Evolutionary conservation across 92 coral and sea anemone genomes (phyloP), one percentile per base, ranked within the genome.

Genomic region (Ricordea florida): DNA sequence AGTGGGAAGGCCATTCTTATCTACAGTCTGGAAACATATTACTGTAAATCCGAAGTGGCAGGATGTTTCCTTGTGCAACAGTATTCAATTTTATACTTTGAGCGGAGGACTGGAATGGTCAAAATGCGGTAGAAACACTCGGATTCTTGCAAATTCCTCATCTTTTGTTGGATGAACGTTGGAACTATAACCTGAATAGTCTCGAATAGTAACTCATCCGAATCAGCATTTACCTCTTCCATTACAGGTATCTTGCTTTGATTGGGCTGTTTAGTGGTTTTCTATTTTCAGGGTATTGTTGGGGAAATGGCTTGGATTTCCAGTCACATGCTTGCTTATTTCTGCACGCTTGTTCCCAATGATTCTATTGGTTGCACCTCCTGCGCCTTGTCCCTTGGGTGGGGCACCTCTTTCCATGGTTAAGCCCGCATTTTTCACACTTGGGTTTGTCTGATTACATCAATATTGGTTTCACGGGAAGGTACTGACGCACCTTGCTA

Each of bases 1-100:
- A 31, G 58, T 64, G 29, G 83, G 78, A 31, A 24, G 42, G 50
- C 85, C 85, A 56, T 69, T 66, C 30, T 52, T 22, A 10, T 37
- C 84, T 29, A 78, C 40, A 40, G 10, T 44, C 47, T 66, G 84
- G 76, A 31, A 51, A 78, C 59, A 78, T 44, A 3, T 10, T 30
- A 14, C 64, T 30, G 10, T 55, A 78, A n/a, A 78, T 37, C 56
- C 59, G 11, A 18, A 66, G 16, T 6, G 76, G 69, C 30, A 78
- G 69, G 29, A 78, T 41, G 29, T 66, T 78, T 36, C 84, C 84
- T 78, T 78, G 84, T n/a, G 61, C 84, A 1, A 58, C 76, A 33
- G 74, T 76, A 48, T 76, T 74, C 9, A 76, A 24, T 49, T 55
- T 78, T 25, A n/a, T n/a, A 72, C 68, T 78, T 79, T 79, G 37